A percentile compares a stretch with the other conserved stretches of the same genome.
phyloP scores from a whole-genome alignment of 2,888 invertebrate species.

The Torymus texanus region DNA sequence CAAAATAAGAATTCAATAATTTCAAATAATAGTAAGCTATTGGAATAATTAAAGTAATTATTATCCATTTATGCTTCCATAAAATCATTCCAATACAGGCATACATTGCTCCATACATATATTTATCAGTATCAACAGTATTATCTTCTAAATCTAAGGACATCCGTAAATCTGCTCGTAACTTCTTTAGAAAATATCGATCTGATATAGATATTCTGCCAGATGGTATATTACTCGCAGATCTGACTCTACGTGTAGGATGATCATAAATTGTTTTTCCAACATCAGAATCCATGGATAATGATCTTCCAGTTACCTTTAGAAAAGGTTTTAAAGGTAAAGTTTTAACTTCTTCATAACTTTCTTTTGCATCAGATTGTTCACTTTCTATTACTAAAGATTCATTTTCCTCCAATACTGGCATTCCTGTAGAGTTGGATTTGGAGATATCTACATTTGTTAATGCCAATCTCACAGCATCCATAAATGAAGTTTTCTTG shows the following conservation, averaged over 20 bases:
- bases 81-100: constrained; percentile 89
- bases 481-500: constrained; percentile 67
- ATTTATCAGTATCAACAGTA: constrained; percentile 73
- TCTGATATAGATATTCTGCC: constrained; percentile 60
- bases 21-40: constrained; percentile 83
- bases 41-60: constrained; percentile 86
- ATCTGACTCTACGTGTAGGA: constrained; percentile 53
- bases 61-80: constrained; percentile 90
- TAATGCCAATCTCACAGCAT: constrained; percentile 66
- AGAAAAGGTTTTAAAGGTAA: constrained; percentile 55
- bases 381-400: constrained; percentile 27
- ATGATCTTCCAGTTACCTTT: constrained; percentile 62
- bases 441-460: constrained; percentile 61
- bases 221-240: constrained; percentile 49
- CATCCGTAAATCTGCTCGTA: constrained; percentile 67
- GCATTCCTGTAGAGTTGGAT: constrained; percentile 30
- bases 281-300: constrained; percentile 67
- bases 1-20: constrained; percentile 73
- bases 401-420: constrained; percentile 52
- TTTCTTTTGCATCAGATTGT: constrained; percentile 38
- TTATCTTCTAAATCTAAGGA: constrained; percentile 67
- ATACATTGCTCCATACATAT: constrained; percentile 87
- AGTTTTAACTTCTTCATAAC: constrained; percentile 32
- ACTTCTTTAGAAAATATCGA: constrained; percentile 68
- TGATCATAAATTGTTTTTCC: constrained; percentile 56